phyloP scores from a whole-genome alignment of 2,797 vertebrate genomes.

The Takifugu rubripes region DNA sequence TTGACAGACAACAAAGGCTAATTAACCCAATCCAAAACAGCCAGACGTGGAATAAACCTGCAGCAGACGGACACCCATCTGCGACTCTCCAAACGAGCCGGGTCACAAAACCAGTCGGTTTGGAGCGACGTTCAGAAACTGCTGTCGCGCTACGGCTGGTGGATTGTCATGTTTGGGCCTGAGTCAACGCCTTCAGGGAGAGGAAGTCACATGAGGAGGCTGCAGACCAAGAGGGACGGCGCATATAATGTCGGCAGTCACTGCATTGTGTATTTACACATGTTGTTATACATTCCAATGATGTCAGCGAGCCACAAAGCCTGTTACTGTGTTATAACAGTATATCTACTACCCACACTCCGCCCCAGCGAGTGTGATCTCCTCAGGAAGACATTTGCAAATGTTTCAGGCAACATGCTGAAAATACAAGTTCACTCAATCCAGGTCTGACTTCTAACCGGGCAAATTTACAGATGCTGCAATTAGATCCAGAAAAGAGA shows the following conservation, averaged over 20 bases:
- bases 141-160: conserved; percentile 16
- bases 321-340: conserved; percentile 40
- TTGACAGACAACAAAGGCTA: conserved; percentile 24
- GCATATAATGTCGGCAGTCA: conserved; percentile 33
- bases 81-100: conserved; percentile 7
- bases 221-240: conserved; percentile 17
- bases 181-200: conserved; percentile 11
- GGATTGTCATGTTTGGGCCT: conserved; percentile 1
- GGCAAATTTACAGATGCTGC: background rate
- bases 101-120: conserved; percentile 29
- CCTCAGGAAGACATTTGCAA: conserved; percentile 18
- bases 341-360: conserved; percentile 39
- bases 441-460: background rate
- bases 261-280: conserved; percentile 46
- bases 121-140: conserved; percentile 37
- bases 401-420: conserved; percentile 2
- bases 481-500: background rate
- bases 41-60: conserved; percentile 13
- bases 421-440: background rate
- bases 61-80: conserved; percentile 6
- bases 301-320: conserved; percentile 57
- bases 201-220: conserved; percentile 28
- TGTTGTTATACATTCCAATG: conserved; percentile 54
- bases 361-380: conserved; percentile 2
- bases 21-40: conserved; percentile 8